Evolutionary conservation across 2,113 vertebrate genomes (phyloP).

Genomic region (Phylloscopus trochiloides): DNA sequence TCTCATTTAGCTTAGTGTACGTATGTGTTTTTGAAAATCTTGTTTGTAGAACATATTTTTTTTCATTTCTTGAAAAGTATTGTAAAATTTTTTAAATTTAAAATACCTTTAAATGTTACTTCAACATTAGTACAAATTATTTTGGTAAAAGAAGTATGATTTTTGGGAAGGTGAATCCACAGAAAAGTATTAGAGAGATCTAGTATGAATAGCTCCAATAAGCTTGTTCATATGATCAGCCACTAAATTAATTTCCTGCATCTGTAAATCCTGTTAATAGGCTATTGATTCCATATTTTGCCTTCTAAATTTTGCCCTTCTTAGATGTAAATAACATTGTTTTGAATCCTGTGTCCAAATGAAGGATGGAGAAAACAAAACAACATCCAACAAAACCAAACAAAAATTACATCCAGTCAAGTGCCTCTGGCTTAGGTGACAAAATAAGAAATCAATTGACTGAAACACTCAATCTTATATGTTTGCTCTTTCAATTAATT

Average conservation of each 20-base stretch:
- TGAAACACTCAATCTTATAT: background rate
- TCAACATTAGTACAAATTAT: background rate
- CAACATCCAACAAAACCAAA: background rate
- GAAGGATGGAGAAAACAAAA: background rate
- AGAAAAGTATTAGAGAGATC: background rate
- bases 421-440: background rate
- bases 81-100: background rate
- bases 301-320: background rate
- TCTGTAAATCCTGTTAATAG: conserved; percentile 6
- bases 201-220: background rate
- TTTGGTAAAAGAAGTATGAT: background rate
- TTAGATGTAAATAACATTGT: background rate
- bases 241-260: background rate
- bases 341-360: background rate
- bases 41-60: background rate
- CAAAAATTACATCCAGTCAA: background rate
- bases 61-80: background rate
- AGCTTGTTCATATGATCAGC: background rate
- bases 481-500: conserved; percentile 2
- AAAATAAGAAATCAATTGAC: background rate
- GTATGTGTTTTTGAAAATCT: background rate
- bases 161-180: background rate
- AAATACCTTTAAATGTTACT: background rate
- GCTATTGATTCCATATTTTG: conserved; percentile 1
- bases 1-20: background rate